These are phyloP conservation scores for Nestor notabilis DNA, from an alignment of 2,113 vertebrate species.

Conservation along the genomic window DNA sequence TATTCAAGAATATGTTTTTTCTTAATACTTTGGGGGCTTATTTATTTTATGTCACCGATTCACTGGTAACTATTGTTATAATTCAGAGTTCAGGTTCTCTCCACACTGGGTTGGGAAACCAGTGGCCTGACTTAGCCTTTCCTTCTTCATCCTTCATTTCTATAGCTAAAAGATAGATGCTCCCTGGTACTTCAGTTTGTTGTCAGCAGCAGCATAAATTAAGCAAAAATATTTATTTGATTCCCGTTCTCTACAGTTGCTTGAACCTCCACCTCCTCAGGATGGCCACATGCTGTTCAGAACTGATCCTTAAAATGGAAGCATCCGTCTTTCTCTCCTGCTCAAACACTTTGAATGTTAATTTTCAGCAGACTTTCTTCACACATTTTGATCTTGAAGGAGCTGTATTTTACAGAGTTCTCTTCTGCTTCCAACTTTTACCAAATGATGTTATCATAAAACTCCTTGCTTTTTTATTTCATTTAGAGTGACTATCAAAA, in stretches of 20 bases:
- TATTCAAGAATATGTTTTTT: background rate
- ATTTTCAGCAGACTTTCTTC: constrained; percentile 1
- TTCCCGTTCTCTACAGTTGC: background rate
- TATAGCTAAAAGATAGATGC: background rate
- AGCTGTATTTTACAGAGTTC: background rate
- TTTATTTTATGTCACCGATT: constrained; percentile 1
- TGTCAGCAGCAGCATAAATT: background rate
- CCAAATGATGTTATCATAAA: background rate
- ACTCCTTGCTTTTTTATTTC: background rate
- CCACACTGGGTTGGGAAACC: background rate
- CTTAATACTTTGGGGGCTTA: background rate
- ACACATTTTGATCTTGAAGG: background rate
- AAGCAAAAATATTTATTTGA: background rate
- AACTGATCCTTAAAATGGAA: background rate
- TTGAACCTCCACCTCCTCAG: background rate
- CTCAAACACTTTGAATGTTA: background rate
- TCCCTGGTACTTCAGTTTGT: background rate
- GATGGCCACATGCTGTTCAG: background rate
- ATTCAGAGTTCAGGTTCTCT: background rate
- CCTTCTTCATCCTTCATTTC: background rate
- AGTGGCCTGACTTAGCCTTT: background rate
- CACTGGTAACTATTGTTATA: background rate
- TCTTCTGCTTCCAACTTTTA: background rate
- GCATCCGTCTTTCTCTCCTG: background rate
- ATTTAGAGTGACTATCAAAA: background rate